Evolutionary conservation across 1,140 invertebrate species (phyloP), one percentile per base, ranked within the genome.

Genomic region (Parapsyche elsis): DNA sequence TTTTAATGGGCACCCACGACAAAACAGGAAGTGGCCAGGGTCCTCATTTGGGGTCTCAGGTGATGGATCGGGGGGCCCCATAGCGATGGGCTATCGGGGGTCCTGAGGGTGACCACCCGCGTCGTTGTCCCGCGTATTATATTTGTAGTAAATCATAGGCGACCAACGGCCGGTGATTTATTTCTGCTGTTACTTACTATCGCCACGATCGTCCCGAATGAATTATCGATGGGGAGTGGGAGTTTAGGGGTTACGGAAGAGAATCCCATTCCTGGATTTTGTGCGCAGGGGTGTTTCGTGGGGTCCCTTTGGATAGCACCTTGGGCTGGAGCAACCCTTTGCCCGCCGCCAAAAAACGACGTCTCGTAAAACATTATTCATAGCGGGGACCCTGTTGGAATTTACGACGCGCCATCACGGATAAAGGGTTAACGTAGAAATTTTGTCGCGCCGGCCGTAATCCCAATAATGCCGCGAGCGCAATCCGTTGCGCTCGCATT

Each of bases 161-260:
- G 14, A 57, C 53, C 53, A 16, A 16, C 19, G 30, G 21, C 24
- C 64, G 71, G 21, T 46, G 71, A 73, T 73, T 73, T 73, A 73
- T 73, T 73, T 73, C 45, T 21, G 71, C 71, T 49, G 71, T 73
- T 73, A 73, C 71, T 46, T 49, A 73, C 71, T 73, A 73, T 73
- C 71, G 71, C 71, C 71, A 38, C 45, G 71, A 73, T 73, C 44
- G 71, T 46, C n/a, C 71, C 38, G 71, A 16, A 73, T 73, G 71
- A 73, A 49, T 73, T 73, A 73, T 73, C 71, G 71, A 73, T 67
- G 23, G 14, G 64, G 64, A 5, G 64, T 9, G 24, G 9, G 64
- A 10, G 49, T 2, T 53, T 53, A 10, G 10, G 49, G 49, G 49
- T 14, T n/a, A n/a, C n/a, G n/a, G n/a, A n/a, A n/a, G n/a, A n/a